Evolutionary conservation across 1,140 invertebrate species (phyloP), one percentile per base, ranked within the genome.

Genomic region (Pachyrhynchus sulphureomaculatus): DNA sequence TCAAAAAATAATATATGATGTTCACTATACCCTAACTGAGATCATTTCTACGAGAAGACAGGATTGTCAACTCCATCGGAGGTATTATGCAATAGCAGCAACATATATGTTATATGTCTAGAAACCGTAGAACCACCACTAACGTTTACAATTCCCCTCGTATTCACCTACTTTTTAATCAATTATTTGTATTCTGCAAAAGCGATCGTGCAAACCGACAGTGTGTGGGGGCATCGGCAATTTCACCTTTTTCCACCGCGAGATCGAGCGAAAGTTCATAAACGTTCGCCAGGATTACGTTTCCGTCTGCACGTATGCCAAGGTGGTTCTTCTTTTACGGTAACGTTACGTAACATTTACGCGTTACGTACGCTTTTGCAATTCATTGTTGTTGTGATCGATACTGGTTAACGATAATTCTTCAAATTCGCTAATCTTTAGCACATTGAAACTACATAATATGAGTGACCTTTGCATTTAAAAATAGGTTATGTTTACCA

Each of bases 201-300:
- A 48, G 24, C 24, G 29, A 51, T 51, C n/a, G 33, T 13, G 6
- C 29, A 51, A 51, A 20, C 15, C 26, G 32, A 26, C n/a, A n/a
- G 26, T 10, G 26, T 29, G 12, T 26, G 24, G 1, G 10, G n/a
- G 6, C 20, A 21, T 12, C 8, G 23, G 2, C 34, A 53, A 53
- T 53, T 53, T 53, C 51, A 39, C 51, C 51, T 53, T 41, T 53
- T 53, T 41, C 51, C 51, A 26, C 10, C 48, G 3, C 3, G 12
- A 36, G 13, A 51, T 12, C 15, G 42, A n/a, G n/a, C n/a, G n/a
- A n/a, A n/a, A n/a, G n/a, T n/a, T 23, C 32, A 33, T 29, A 33
- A 51, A 51, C 34, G 48, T 39, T 20, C 37, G 51, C 37, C 39
- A 53, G 34, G 37, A 53, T 26, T 53, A 53, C 51, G 51, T 12